Conservation (phyloP, 2,113 vertebrate genomes). For the Rhea americana region DNA sequence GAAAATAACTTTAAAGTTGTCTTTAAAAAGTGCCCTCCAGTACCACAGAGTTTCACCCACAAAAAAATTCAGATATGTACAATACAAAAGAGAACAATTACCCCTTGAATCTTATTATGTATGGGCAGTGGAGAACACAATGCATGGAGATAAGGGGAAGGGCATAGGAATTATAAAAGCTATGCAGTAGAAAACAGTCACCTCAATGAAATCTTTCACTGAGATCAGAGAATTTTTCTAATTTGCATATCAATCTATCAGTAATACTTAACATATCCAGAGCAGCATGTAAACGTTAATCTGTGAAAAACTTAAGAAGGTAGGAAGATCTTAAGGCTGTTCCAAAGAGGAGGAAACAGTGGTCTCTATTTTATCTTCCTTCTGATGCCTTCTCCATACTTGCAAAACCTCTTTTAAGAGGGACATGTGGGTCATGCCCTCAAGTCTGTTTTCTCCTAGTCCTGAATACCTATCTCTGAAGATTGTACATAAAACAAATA, state of each 20-base stretch:
- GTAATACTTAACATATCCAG: background rate
- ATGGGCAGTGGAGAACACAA: background rate
- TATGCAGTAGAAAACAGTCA: background rate
- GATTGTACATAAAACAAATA: background rate
- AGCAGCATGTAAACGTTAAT: background rate
- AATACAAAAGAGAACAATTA: background rate
- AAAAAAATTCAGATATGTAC: background rate
- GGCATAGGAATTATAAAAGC: background rate
- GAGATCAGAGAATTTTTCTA: background rate
- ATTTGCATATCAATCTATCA: background rate
- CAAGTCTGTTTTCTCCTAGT: background rate
- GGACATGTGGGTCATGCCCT: background rate
- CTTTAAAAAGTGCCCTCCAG: background rate
- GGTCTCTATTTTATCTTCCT: background rate
- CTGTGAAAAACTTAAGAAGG: background rate
- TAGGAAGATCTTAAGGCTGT: background rate
- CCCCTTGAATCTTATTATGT: background rate
- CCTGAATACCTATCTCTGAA: background rate
- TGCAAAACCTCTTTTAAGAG: slow-evolving; percentile 19
- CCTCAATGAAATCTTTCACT: background rate
- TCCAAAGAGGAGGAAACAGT: background rate
- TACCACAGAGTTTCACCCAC: background rate
- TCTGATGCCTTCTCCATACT: background rate
- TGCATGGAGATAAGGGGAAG: background rate
- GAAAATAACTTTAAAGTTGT: background rate